Conservation (phyloP, 2,113 vertebrate species). For the Podarcis raffonei region DNA sequence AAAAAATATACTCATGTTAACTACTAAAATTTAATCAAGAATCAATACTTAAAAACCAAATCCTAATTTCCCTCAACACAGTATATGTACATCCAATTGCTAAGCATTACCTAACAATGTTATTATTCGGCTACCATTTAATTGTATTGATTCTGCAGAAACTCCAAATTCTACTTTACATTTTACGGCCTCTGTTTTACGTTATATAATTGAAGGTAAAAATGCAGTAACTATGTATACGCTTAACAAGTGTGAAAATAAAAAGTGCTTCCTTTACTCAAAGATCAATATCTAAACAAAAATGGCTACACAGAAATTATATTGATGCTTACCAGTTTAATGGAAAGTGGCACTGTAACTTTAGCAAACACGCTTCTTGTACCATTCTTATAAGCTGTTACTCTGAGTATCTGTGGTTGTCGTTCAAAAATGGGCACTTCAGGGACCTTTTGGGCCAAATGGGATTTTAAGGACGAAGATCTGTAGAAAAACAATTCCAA, state of each 20-base stretch:
- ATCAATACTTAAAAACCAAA: neutral
- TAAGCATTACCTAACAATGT: neutral
- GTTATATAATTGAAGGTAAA: neutral
- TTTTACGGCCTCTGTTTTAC: neutral
- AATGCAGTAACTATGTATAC: neutral
- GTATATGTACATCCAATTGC: neutral
- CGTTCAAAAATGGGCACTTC: slow-evolving; percentile 61
- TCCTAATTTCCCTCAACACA: accelerated
- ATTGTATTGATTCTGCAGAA: neutral
- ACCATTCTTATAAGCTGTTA: slow-evolving; percentile 71
- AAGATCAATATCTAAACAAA: slow-evolving; percentile 38
- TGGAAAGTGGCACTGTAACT: slow-evolving; percentile 55
- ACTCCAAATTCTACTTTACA: neutral
- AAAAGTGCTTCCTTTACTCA: slow-evolving; percentile 10
- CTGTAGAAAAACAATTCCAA: slow-evolving; percentile 41
- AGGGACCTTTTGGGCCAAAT: slow-evolving; percentile 25
- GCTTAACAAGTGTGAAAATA: slow-evolving; percentile 11
- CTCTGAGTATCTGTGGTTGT: slow-evolving; percentile 67
- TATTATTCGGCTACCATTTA: neutral
- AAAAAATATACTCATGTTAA: neutral
- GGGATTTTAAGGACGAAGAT: slow-evolving; percentile 53
- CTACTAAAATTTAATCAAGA: neutral
- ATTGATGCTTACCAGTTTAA: slow-evolving; percentile 57
- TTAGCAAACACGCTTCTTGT: slow-evolving; percentile 53
- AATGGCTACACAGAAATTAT: slow-evolving; percentile 2